Evolutionary conservation across 2,113 vertebrate species (phyloP).

Genomic region (Hystrix cristata): DNA sequence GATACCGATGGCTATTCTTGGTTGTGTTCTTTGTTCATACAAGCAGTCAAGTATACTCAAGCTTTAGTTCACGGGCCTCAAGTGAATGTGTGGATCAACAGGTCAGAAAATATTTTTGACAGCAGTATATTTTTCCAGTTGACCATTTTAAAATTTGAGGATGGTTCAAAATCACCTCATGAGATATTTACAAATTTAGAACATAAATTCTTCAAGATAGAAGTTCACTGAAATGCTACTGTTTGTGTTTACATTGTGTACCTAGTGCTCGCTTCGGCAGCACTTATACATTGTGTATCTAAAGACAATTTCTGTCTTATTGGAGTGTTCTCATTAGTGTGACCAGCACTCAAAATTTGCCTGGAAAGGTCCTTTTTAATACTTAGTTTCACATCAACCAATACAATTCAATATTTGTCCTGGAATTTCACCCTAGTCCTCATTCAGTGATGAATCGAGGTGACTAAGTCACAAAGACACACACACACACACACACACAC

Average conservation of each 20-base stretch:
- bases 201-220: neutral
- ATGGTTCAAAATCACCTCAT: neutral
- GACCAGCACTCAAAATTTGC: fast-evolving
- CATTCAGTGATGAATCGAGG: neutral
- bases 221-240: neutral
- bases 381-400: neutral
- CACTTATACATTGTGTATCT: too few species aligned
- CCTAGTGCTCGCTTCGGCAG: too few species aligned
- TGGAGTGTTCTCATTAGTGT: fast-evolving
- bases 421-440: neutral
- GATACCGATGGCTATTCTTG: neutral
- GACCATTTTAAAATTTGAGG: neutral
- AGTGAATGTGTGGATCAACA: neutral
- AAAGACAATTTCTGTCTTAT: fast-evolving
- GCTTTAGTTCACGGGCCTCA: neutral
- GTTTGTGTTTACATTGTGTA: too few species aligned
- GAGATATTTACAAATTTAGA: neutral
- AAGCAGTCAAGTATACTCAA: neutral
- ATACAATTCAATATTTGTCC: neutral
- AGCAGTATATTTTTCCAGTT: neutral
- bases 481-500: neutral
- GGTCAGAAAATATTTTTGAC: neutral
- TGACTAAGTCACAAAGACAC: neutral
- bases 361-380: neutral
- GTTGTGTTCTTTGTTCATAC: neutral